Conservation (phyloP, 1,140 invertebrate genomes). For the Nasonia vitripennis region DNA sequence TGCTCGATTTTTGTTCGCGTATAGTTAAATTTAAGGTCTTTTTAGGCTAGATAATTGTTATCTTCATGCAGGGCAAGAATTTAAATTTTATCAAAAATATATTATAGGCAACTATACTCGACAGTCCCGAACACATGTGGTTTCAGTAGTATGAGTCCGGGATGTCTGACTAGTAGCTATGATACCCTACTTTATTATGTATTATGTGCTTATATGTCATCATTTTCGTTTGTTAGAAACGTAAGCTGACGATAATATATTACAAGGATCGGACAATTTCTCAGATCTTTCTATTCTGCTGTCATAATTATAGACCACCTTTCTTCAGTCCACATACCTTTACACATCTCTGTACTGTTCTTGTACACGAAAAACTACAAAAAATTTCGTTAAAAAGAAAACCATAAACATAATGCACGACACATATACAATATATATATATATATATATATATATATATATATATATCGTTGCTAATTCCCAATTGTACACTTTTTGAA, state of each 20-base stretch:
- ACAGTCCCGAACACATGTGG: too few species aligned
- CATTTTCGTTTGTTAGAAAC: constrained; percentile 14
- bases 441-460: constrained; percentile 32
- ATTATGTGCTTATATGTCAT: background rate
- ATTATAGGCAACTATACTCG: too few species aligned
- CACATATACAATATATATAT: constrained; percentile 19
- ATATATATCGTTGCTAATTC: constrained; percentile 25
- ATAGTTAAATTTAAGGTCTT: too few species aligned
- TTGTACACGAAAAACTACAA: constrained; percentile 37
- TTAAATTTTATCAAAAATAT: background rate
- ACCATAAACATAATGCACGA: background rate
- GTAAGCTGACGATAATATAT: constrained; percentile 16
- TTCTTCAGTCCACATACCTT: constrained; percentile 42
- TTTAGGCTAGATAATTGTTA: too few species aligned
- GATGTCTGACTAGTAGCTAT: background rate
- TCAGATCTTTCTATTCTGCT: constrained; percentile 48
- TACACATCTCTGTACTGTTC: constrained; percentile 25
- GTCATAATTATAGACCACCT: constrained; percentile 31
- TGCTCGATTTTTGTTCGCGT: too few species aligned
- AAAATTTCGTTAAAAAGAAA: constrained; percentile 22
- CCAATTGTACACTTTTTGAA: background rate
- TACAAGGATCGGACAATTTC: constrained; percentile 39
- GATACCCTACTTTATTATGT: background rate
- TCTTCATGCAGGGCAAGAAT: background rate
- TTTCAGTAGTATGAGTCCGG: too few species aligned